Evolutionary conservation across 1,140 invertebrate genomes (phyloP), one percentile per base, ranked within the genome.

Genomic region (Aphidius ervi): DNA sequence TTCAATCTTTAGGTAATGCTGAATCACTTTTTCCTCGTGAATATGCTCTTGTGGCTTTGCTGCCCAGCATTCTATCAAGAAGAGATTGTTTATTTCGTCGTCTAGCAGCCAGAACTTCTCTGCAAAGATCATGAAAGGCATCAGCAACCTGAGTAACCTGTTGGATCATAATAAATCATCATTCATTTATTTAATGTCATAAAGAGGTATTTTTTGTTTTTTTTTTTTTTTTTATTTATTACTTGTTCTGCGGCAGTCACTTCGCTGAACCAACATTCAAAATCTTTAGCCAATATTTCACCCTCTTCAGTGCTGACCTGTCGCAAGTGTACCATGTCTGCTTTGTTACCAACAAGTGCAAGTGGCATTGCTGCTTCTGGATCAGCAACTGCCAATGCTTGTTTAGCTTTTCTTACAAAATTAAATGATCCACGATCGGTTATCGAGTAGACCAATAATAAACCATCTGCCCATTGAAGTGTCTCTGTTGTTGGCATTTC

Each of bases 391-490:
- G 87, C 68, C 74, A 90, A 78, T 68, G 87, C 76, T 77, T 90
- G 82, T 81, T 92, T 83, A 6, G 89, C 86, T 61, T 88, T 83
- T 46, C 89, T 85, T 49, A 93, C 86, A 69, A 90, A 94, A 73
- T 91, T 90, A 75, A 96, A 95, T 20, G 92, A 94, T 50, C 84
- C 81, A 47, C 91, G 81, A 74, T 97, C 93, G 1, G 91, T 95
- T 67, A 96, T 95, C 39, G 93, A 93, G 76, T 96, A 97, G 5
- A 96, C 92, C 16, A 96, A 82, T 31, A 94, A 83, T 48, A 94
- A 82, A 5, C 92, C 93, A 75, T 96, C 94, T 0, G 92, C 93
- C 93, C 93, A 95, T 67, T 90, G 86, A 6, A 93, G 80, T 49
- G 88, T 84, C 47, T 95, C 93, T 62, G 83, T 82, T 49, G 86